A percentile compares a stretch with the other conserved stretches of the same genome.
Evolutionary conservation across 2,797 vertebrate genomes (phyloP).

Genomic region (Muscicapa comitata): DNA sequence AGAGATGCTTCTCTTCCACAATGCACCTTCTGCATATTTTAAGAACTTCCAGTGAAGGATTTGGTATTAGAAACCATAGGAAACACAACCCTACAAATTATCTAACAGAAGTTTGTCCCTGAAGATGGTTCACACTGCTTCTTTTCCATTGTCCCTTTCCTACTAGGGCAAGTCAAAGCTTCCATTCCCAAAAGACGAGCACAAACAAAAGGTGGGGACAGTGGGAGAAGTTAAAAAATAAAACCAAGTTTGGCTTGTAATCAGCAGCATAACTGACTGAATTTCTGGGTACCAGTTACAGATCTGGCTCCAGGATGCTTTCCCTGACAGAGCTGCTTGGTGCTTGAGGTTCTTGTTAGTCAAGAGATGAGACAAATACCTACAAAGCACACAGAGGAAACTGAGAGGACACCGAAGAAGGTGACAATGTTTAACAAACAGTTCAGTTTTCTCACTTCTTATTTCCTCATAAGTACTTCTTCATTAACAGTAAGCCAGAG

Average conservation of each 20-base stretch:
- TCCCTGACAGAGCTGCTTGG: not conserved
- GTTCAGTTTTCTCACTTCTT: not conserved
- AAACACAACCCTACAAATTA: not conserved
- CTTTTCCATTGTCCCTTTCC: not conserved
- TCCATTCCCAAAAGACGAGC: not conserved
- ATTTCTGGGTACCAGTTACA: not conserved
- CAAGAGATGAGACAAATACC: not conserved
- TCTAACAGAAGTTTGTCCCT: not conserved
- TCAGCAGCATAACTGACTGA: not conserved
- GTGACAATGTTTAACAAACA: not conserved
- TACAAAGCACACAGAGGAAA: not conserved
- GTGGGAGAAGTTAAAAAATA: not conserved
- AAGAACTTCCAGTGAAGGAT: not conserved
- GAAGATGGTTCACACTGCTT: not conserved
- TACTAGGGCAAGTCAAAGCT: not conserved
- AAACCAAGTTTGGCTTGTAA: not conserved
- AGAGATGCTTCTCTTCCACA: accelerated
- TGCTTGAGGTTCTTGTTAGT: not conserved
- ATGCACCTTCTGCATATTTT: not conserved
- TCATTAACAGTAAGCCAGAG: not conserved
- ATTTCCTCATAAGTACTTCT: not conserved
- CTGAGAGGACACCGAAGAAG: not conserved
- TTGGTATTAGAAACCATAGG: not conserved
- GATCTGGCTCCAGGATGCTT: accelerated
- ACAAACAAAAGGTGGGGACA: accelerated